Conservation (phyloP, 1,140 invertebrate species). For the Temnothorax longispinosus region DNA sequence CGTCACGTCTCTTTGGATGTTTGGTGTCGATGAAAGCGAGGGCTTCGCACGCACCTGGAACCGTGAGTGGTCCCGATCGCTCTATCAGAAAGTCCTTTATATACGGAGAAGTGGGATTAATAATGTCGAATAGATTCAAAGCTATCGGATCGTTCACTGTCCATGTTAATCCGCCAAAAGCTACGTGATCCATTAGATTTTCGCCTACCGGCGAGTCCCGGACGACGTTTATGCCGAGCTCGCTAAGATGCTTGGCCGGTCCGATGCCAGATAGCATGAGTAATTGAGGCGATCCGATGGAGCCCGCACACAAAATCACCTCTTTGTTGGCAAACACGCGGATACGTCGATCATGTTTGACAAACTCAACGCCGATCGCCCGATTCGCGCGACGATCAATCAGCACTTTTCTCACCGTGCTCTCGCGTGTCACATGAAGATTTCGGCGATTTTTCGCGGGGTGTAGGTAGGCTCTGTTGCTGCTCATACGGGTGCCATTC, state of each 20-base stretch:
- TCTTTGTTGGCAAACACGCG: slow-evolving; percentile 89
- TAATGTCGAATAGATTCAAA: slow-evolving; percentile 55
- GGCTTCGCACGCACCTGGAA: slow-evolving; percentile 93
- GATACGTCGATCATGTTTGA: slow-evolving; percentile 85
- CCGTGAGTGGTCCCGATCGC: slow-evolving; percentile 90
- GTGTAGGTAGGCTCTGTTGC: slow-evolving; percentile 91
- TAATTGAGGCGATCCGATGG: slow-evolving; percentile 91
- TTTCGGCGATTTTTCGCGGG: slow-evolving; percentile 88
- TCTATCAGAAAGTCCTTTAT: slow-evolving; percentile 85
- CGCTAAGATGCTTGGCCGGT: slow-evolving; percentile 89
- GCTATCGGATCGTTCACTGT: slow-evolving; percentile 86
- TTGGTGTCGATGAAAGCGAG: slow-evolving; percentile 91
- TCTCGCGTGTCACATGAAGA: slow-evolving; percentile 88
- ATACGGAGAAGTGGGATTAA: slow-evolving; percentile 75
- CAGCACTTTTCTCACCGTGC: slow-evolving; percentile 90
- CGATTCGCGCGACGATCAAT: slow-evolving; percentile 88
- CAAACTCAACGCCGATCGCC: slow-evolving; percentile 89
- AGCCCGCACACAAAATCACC: slow-evolving; percentile 91
- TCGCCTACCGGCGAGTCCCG: slow-evolving; percentile 92
- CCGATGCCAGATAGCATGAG: slow-evolving; percentile 94
- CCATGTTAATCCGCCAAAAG: slow-evolving; percentile 90
- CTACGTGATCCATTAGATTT: slow-evolving; percentile 93
- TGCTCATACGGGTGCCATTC: slow-evolving; percentile 91
- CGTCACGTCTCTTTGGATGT: slow-evolving; percentile 87
- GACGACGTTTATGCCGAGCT: slow-evolving; percentile 88